Evolutionary conservation across 2,797 vertebrate species (phyloP), one percentile per base, ranked within the genome.

Genomic region (Anguilla anguilla): DNA sequence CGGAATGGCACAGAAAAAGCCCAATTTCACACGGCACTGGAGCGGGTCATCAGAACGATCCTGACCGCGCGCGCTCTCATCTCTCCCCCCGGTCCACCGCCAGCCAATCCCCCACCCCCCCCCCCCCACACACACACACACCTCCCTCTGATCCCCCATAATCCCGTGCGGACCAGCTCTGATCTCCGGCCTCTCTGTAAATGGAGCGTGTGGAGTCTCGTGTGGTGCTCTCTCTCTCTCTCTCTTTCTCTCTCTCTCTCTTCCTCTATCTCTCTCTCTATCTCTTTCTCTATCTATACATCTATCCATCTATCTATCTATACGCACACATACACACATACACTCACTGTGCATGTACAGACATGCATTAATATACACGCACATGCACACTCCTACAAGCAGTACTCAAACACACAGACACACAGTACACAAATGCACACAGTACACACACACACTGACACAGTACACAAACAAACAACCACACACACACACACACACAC

Each of bases 21-120:
- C 92, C 93, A 95, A 96, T 96, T 96, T 96, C 95, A 96, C 94
- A 95, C 94, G 91, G 92, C 93, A 93, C 88, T 95, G 94, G 95
- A 96, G 93, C 93, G 92, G 91, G 94, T 95, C 92, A 92, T 86
- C 77, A 49, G 35, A 28, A 59, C 64, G 51, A 53, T 43, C 39
- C 77, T 86, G 86, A 59, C 17, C 84, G 83, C 39, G 19, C 83
- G 43, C 55, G 88, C 91, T 88, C 88, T 35, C 59, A 39, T 64
- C 84, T 43, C 84, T 13, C 53, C 55, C 39, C 55, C 25, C 83
- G 17, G 19, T 39, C 53, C 69, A 17, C 61, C 19, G n/a, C n/a
- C n/a, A n/a, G n/a, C n/a, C n/a, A n/a, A n/a, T n/a, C 69, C 85
- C 51, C 74, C 25, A 39, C 6, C 35, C 11, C 83, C 11, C 79